These are phyloP conservation scores for Phyllotreta cruciferae DNA, from an alignment of 2,888 invertebrate species.

Conservation along the genomic window DNA sequence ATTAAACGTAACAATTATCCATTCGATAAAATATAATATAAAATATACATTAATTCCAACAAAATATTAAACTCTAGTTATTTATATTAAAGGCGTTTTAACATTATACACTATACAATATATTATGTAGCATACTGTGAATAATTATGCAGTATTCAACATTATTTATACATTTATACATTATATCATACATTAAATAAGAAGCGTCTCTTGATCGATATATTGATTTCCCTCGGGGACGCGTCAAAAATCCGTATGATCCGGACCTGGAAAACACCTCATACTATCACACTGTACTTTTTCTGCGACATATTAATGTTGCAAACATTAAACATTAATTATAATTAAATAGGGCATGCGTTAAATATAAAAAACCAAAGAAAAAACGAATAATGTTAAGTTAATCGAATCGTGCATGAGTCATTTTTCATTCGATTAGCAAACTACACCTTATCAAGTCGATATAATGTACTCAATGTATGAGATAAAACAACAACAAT, in stretches of 20 bases:
- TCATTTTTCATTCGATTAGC: constrained; percentile 53
- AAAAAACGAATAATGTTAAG: neutral
- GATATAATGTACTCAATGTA: too few species aligned
- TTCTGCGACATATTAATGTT: constrained; percentile 5
- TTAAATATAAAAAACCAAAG: constrained; percentile 11
- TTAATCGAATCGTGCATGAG: constrained; percentile 40
- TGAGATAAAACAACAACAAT: constrained; percentile 12
- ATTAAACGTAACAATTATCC: too few species aligned
- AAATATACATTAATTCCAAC: too few species aligned
- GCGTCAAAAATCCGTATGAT: constrained; percentile 66
- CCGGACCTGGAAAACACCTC: constrained; percentile 64
- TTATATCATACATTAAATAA: too few species aligned
- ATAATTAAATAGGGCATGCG: constrained; percentile 7
- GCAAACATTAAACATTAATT: neutral
- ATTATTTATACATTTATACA: too few species aligned
- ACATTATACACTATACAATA: too few species aligned
- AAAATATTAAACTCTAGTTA: too few species aligned
- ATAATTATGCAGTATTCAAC: too few species aligned
- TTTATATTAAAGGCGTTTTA: too few species aligned
- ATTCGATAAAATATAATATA: too few species aligned
- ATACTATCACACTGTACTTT: neutral
- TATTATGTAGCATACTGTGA: too few species aligned
- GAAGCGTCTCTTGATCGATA: too few species aligned
- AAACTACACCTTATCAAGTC: constrained; percentile 62
- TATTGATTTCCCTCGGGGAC: constrained; percentile 12